These are phyloP conservation scores for Mycteria americana DNA, from an alignment of 2,797 vertebrate species.

Conservation along the genomic window DNA sequence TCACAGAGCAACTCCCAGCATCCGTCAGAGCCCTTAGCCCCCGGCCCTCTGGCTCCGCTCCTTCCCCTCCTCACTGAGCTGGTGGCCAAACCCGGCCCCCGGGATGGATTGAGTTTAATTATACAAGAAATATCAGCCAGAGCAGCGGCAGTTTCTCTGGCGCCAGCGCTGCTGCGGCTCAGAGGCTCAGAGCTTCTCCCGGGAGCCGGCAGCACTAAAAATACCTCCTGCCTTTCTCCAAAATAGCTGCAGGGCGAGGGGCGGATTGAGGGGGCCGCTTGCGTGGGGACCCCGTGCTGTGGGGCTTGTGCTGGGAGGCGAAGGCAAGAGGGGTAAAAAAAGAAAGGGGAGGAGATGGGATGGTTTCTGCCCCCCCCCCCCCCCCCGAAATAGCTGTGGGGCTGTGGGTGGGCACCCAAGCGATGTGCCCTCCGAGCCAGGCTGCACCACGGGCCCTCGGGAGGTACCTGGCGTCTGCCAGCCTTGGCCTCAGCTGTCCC, in stretches of 20 bases:
- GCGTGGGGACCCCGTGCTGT: not conserved
- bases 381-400: not conserved
- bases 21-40: not conserved
- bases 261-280: not conserved
- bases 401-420: not conserved
- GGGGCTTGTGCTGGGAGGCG: not conserved
- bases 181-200: slow-evolving; percentile 33
- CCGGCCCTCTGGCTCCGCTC: not conserved
- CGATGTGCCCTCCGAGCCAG: fast-evolving
- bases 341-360: not conserved
- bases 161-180: slow-evolving; percentile 49
- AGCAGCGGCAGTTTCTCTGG: slow-evolving; percentile 57
- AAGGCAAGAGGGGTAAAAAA: not conserved
- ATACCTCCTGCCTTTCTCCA: slow-evolving; percentile 44
- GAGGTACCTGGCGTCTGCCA: not conserved
- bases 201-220: slow-evolving; percentile 62
- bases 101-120: slow-evolving; percentile 69
- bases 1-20: slow-evolving; percentile 11
- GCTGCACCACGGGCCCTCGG: not conserved
- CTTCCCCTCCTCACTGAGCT: slow-evolving; percentile 39
- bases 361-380: fast-evolving
- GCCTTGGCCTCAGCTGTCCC: not conserved
- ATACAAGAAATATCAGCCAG: slow-evolving; percentile 64
- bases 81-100: slow-evolving; percentile 58
- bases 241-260: slow-evolving; percentile 42